Evolutionary conservation across 2,113 vertebrate species (phyloP).

Genomic region (Chiloscyllium plagiosum): DNA sequence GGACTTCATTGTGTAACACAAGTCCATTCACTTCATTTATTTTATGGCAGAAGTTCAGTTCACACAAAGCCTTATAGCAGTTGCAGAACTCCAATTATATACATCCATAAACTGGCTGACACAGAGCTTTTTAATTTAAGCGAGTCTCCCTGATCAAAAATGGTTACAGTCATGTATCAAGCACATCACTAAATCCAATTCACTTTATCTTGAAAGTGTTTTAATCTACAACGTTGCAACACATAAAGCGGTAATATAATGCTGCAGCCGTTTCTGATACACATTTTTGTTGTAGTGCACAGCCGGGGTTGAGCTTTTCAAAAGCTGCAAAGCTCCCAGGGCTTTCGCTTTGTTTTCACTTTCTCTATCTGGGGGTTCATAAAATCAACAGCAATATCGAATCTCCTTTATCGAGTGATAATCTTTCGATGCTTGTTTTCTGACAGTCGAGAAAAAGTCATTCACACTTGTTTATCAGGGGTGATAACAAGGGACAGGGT

Average conservation of each 20-base stretch:
- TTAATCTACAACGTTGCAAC: neutral
- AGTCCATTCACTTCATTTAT: neutral
- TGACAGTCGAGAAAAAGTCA: constrained; percentile 65
- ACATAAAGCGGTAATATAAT: neutral
- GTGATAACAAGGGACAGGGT: constrained; percentile 64
- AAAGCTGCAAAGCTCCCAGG: neutral
- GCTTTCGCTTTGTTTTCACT: constrained; percentile 7
- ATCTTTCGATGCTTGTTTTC: constrained; percentile 65
- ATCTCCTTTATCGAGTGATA: constrained; percentile 57
- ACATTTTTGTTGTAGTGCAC: neutral
- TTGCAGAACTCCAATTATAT: neutral
- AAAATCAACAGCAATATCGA: neutral
- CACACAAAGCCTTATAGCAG: neutral
- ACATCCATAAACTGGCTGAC: neutral
- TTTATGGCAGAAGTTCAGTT: neutral
- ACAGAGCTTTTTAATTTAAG: neutral
- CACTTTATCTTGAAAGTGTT: neutral
- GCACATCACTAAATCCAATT: neutral
- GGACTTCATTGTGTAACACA: neutral
- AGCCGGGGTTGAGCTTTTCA: neutral
- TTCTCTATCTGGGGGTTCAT: neutral
- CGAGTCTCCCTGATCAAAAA: neutral
- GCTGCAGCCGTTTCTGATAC: neutral
- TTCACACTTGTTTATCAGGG: constrained; percentile 65
- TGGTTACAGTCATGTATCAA: neutral